Evolutionary conservation across 2,113 vertebrate genomes (phyloP), one percentile per base, ranked within the genome.

Genomic region (Bungarus multicinctus): DNA sequence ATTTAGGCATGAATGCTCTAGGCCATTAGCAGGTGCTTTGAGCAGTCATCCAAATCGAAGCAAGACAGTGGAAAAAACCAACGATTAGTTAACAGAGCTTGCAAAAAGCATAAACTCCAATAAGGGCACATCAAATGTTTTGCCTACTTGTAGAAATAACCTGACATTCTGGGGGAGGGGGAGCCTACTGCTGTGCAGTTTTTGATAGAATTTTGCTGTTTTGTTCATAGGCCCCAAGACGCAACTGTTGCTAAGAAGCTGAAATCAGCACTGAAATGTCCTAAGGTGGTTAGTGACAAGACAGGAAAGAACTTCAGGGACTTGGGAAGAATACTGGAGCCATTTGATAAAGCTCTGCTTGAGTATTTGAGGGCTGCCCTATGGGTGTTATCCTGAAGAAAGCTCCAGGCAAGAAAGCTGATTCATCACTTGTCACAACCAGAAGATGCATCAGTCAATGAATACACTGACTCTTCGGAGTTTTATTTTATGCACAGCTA

Each of bases 361-460:
- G 96, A 96, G 93, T 90, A 0, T 89, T 90, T 90, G 85, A 97
- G 95, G 94, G 93, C 93, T 97, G 97, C 97, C 96, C 96, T 97
- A 93, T 86, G 89, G 97, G 96, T 95, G 93, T 93, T 97, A 94
- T 97, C 97, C 97, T 96, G 94, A 96, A 97, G 97, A 97, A 98
- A 97, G 97, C 97, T 97, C 96, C 96, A 93, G 97, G 97, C 97
- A 97, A 97, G 95, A 69, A 95, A 93, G 95, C 96, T 95, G 95
- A 96, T 95, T 97, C 95, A 96, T 97, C 95, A 94, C 96, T 95
- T 98, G 97, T 97, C 97, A 96, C 96, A 97, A 97, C 95, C 95
- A 95, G 97, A 96, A 97, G 97, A 96, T 96, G 96, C 97, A 93
- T 96, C 97, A 85, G 95, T 97, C 96, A 97, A 97, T 86, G 94